Conservation (phyloP, 2,113 vertebrate species). For the Corythaeola cristata region DNA sequence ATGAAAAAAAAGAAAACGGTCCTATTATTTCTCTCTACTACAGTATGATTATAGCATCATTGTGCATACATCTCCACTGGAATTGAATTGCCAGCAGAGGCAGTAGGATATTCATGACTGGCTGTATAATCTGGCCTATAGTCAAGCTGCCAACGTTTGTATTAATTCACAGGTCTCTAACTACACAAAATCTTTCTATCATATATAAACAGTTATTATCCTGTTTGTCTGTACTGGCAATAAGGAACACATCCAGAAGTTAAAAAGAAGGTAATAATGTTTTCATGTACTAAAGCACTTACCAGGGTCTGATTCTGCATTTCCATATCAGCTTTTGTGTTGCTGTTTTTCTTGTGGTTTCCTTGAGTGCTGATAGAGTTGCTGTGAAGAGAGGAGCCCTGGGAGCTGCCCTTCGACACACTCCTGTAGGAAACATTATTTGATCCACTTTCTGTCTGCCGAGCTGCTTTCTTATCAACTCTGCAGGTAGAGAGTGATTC, state of each 20-base stretch:
- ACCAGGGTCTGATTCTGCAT: constrained; percentile 81
- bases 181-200: constrained; percentile 8
- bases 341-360: constrained; percentile 83
- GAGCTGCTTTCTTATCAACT: constrained; percentile 83
- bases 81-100: not conserved
- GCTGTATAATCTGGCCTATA: not conserved
- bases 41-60: not conserved
- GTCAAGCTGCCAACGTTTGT: not conserved
- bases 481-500: constrained; percentile 81
- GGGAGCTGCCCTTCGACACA: constrained; percentile 81
- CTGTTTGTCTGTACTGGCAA: not conserved
- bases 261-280: constrained; percentile 22
- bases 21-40: not conserved
- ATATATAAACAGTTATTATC: constrained; percentile 16
- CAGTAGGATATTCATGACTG: not conserved
- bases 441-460: constrained; percentile 81
- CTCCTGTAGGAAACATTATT: constrained; percentile 83
- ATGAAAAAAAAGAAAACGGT: not conserved
- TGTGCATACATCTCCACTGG: not conserved
- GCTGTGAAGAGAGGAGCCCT: constrained; percentile 71
- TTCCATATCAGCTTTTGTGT: constrained; percentile 81
- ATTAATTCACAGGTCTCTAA: constrained; percentile 32
- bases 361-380: constrained; percentile 80
- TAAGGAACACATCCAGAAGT: not conserved
- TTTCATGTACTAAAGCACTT: constrained; percentile 66